Conservation (phyloP, 2,797 vertebrate species). For the Sebastes trivittatus region DNA sequence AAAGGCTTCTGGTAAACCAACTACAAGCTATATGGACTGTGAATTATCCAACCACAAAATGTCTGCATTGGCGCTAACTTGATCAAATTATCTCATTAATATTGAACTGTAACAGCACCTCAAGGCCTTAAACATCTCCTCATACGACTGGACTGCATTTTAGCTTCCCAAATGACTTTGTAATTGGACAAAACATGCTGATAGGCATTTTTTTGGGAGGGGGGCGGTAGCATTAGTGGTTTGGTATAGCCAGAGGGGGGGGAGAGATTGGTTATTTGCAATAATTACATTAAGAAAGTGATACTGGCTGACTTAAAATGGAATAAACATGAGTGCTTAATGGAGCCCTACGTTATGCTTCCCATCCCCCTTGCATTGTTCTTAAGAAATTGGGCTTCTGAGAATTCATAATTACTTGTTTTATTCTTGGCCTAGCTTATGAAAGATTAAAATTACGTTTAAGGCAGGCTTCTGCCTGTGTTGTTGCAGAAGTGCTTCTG, state of each 20-base stretch:
- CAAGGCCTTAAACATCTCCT: constrained; percentile 53
- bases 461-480: constrained; percentile 49
- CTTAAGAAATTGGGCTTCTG: constrained; percentile 67
- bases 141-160: constrained; percentile 43
- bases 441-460: constrained; percentile 68
- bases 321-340: constrained; percentile 76
- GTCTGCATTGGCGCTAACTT: constrained; percentile 52
- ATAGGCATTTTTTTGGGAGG: constrained; percentile 55
- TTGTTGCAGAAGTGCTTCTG: constrained; percentile 43
- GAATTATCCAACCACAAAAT: constrained; percentile 67
- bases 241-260: constrained; percentile 49
- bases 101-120: constrained; percentile 67
- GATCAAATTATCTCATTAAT: constrained; percentile 68
- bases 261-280: constrained; percentile 55
- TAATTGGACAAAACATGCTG: constrained; percentile 74
- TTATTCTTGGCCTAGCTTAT: constrained; percentile 65
- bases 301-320: constrained; percentile 63
- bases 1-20: constrained; percentile 60
- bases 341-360: constrained; percentile 54
- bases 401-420: constrained; percentile 70
- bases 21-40: constrained; percentile 43
- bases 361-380: constrained; percentile 48
- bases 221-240: constrained; percentile 68
- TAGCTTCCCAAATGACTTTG: constrained; percentile 48
- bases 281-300: constrained; percentile 73